Evolutionary conservation across 2,888 invertebrate species (phyloP).

Genomic region (Stenchaetothrips biformis): DNA sequence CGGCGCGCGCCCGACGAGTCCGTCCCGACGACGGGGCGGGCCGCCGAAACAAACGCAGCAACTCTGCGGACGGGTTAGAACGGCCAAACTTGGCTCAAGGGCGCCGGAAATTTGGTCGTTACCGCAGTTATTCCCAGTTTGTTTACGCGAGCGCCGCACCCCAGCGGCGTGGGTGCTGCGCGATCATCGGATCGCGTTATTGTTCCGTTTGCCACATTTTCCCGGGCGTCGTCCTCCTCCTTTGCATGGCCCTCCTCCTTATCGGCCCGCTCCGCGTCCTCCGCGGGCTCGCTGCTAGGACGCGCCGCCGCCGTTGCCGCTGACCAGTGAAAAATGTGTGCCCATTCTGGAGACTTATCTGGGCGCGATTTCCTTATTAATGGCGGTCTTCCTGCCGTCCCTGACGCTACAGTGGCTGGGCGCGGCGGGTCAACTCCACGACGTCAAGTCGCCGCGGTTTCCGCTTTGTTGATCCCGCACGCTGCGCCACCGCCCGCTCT

Average conservation of each 20-base stretch:
- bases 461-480: too few relatives aligned
- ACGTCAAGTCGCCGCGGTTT: not conserved
- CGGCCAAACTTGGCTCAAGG: not conserved
- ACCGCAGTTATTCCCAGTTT: not conserved
- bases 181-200: too few relatives aligned
- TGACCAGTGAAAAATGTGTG: constrained; percentile 5
- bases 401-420: not conserved
- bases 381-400: not conserved
- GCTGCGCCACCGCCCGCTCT: too few relatives aligned
- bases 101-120: not conserved
- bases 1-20: not conserved
- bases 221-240: not conserved
- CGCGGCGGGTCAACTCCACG: not conserved
- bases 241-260: not conserved
- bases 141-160: too few relatives aligned
- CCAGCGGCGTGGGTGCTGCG: too few relatives aligned
- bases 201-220: too few relatives aligned
- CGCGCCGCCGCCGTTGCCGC: not conserved
- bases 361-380: constrained; percentile 1
- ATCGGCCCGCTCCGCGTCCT: not conserved
- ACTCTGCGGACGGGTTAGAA: not conserved
- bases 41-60: not conserved
- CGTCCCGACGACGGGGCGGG: not conserved
- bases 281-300: not conserved
- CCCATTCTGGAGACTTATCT: not conserved